Conservation (phyloP, 2,113 vertebrate species). For the Euleptes europaea region DNA sequence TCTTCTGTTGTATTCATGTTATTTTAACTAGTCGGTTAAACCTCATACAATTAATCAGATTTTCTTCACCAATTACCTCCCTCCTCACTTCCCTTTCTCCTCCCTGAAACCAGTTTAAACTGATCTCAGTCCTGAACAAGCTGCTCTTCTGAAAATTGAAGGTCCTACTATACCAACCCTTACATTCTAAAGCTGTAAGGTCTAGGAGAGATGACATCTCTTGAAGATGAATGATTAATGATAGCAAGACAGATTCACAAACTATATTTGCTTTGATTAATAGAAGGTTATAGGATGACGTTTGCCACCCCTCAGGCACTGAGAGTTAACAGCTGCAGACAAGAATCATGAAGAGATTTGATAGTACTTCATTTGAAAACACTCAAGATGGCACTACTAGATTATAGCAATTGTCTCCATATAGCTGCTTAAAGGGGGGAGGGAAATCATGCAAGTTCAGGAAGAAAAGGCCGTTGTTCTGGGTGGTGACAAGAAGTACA, state of each 20-base stretch:
- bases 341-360: neutral
- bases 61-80: too few relatives aligned
- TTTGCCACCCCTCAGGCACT: neutral
- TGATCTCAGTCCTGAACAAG: neutral
- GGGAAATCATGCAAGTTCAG: constrained; percentile 3
- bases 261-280: neutral
- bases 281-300: neutral
- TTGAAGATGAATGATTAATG: too few relatives aligned
- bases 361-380: constrained; percentile 48
- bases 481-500: neutral
- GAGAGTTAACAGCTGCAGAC: neutral
- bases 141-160: neutral
- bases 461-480: neutral
- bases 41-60: too few relatives aligned
- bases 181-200: neutral
- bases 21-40: too few relatives aligned
- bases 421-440: constrained; percentile 19
- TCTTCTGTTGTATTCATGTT: too few relatives aligned
- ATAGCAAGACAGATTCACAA: neutral
- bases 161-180: neutral
- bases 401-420: constrained; percentile 30
- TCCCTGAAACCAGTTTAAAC: neutral
- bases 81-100: neutral
- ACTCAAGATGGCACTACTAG: constrained; percentile 49
- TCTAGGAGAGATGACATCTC: too few relatives aligned